phyloP scores from a whole-genome alignment of 30 jellyfish, hydroid and myxozoan genomes.

The Aurelia sp. region DNA sequence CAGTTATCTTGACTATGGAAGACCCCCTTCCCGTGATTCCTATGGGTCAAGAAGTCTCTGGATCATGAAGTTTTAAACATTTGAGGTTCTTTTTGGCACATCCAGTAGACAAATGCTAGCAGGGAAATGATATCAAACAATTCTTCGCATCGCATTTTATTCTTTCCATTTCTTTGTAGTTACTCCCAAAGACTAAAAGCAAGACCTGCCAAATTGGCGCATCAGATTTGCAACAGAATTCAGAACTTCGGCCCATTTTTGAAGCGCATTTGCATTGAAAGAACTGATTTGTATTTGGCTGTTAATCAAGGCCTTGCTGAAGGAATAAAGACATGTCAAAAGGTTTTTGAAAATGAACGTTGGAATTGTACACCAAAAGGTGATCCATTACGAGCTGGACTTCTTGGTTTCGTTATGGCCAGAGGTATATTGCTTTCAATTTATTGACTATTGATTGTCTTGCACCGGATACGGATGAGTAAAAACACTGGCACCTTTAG shows the following conservation, averaged over 20 bases:
- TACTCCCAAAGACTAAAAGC: constrained; percentile 19
- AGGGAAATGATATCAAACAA: too few relatives aligned
- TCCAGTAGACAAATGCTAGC: too few relatives aligned
- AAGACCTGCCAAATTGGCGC: constrained; percentile 35
- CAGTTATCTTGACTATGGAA: too few relatives aligned
- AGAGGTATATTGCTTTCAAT: constrained; percentile 59
- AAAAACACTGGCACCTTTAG: neutral
- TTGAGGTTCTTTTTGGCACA: too few relatives aligned
- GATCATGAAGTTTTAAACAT: too few relatives aligned
- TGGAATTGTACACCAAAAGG: constrained; percentile 94
- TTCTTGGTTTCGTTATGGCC: constrained; percentile 92
- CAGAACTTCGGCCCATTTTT: constrained; percentile 67
- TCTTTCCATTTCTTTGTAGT: neutral
- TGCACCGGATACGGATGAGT: neutral
- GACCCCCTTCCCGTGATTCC: too few relatives aligned
- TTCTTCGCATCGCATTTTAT: too few relatives aligned
- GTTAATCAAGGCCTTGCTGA: constrained; percentile 73
- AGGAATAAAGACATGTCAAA: constrained; percentile 84
- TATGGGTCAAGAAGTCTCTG: too few relatives aligned
- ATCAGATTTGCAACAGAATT: constrained; percentile 59
- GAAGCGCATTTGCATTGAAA: constrained; percentile 67
- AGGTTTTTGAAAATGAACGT: constrained; percentile 67
- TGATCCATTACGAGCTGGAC: constrained; percentile 36
- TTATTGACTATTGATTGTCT: neutral
- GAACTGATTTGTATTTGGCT: constrained; percentile 61